Evolutionary conservation across 2,797 vertebrate species (phyloP), one percentile per base, ranked within the genome.

Genomic region (Enteromius viviparus): DNA sequence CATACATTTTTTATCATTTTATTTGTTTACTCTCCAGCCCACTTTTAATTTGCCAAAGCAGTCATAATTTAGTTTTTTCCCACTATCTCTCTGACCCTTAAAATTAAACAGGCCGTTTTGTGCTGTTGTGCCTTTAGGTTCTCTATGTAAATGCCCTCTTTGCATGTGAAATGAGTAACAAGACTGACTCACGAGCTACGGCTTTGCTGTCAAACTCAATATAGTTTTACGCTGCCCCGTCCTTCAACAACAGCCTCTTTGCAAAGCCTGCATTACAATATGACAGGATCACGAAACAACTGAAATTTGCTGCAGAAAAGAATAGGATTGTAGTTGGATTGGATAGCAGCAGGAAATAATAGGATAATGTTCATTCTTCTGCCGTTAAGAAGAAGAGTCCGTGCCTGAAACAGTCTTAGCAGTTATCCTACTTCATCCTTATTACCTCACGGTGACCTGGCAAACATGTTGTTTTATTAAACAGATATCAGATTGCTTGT

Each of bases 121-220:
- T 64, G 42, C 37, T 60, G 78, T 42, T 80, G 66, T 45, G 78
- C 34, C 34, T 80, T 71, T 45, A 60, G 34, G 49, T 70, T 23
- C 9, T 70, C 34, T 45, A 40, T 80, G 49, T 55, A 70, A 80
- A 80, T 42, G 51, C 32, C 21, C 32, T 55, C 19, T 75, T 75
- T 75, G 32, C 32, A 75, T 55, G 21, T 75, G 71, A 80, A 55
- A 80, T 58, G 78, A 80, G 65, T 58, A 69, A 70, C 65, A 45
- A 70, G 49, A 80, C 34, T 69, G 65, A 80, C 66, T 80, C 78
- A 58, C 17, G 6, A 58, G 51, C 68, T 80, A 40, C 12, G 21
- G 51, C 23, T 60, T 60, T 80, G 66, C 51, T 71, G 68, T 71
- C 51, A 29, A 70, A 40, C 26, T 17, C 12, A 26, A 42, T 60